phyloP scores from a whole-genome alignment of 2,888 invertebrate genomes.

The Lampropteryx suffumata region DNA sequence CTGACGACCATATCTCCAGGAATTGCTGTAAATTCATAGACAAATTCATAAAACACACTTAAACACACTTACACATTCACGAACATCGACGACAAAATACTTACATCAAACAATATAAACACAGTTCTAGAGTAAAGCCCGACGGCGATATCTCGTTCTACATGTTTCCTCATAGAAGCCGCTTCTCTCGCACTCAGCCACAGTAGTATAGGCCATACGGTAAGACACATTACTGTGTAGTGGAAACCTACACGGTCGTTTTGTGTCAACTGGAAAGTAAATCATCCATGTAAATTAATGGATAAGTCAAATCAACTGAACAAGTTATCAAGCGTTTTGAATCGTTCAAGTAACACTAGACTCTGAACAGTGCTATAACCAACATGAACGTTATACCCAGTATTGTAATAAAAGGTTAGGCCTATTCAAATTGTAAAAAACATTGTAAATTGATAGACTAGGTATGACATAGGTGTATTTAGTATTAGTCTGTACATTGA shows the following conservation, averaged over 20 bases:
- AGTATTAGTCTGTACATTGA: no score
- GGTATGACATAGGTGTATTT: no score
- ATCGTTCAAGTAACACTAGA: no score
- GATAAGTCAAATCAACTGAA: no score
- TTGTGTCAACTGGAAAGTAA: slow-evolving; percentile 81
- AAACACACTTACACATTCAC: no score
- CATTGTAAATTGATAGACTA: no score
- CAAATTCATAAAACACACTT: not conserved
- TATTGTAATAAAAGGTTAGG: no score
- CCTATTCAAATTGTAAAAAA: no score
- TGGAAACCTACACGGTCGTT: slow-evolving; percentile 94
- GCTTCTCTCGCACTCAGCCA: slow-evolving; percentile 83
- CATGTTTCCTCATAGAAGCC: slow-evolving; percentile 82
- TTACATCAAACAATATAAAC: slow-evolving; percentile 91
- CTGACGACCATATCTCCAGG: slow-evolving; percentile 89
- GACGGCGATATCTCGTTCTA: slow-evolving; percentile 91
- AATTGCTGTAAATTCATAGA: slow-evolving; percentile 82
- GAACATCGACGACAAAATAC: slow-evolving; percentile 41
- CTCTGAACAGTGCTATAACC: no score
- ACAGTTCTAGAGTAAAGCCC: slow-evolving; percentile 90
- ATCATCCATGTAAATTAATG: not conserved
- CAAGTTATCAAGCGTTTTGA: no score
- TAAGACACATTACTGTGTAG: slow-evolving; percentile 90
- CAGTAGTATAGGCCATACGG: slow-evolving; percentile 90
- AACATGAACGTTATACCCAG: no score